Conservation (phyloP, 2,797 vertebrate species). For the Buceros bicornis region DNA sequence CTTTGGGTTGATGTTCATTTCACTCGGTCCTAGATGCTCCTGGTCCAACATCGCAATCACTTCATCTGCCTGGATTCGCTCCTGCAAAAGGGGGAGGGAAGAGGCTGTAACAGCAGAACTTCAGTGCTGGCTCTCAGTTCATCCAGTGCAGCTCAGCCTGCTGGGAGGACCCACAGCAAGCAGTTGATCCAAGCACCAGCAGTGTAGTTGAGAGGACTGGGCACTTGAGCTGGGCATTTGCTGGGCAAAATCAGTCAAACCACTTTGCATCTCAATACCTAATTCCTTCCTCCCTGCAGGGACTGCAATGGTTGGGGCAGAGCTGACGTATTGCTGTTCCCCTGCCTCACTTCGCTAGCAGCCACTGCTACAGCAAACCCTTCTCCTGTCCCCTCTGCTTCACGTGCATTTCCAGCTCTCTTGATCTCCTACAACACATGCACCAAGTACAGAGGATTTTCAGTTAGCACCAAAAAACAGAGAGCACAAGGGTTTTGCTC, state of each 20-base stretch:
- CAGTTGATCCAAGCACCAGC: not conserved
- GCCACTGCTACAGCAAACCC: not conserved
- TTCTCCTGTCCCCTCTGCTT: not conserved
- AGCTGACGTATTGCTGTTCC: not conserved
- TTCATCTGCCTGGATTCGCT: conserved; percentile 94
- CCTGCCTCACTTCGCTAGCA: not conserved
- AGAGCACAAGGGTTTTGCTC: not conserved
- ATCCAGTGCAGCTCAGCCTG: not conserved
- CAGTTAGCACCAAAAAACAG: not conserved
- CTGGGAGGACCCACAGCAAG: not conserved
- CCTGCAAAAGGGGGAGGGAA: conserved; percentile 79
- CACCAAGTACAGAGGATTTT: not conserved
- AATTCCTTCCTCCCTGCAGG: not conserved
- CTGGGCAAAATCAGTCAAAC: not conserved
- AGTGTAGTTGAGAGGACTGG: not conserved
- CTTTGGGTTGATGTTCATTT: conserved; percentile 91
- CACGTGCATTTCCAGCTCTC: not conserved
- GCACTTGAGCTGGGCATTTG: not conserved
- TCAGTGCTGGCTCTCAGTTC: not conserved
- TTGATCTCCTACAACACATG: not conserved
- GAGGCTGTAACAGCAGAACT: not conserved
- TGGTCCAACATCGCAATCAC: conserved; percentile 89
- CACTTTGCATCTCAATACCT: not conserved
- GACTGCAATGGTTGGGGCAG: not conserved
- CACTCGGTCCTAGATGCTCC: conserved; percentile 78